Conservation (phyloP, 2,888 invertebrate genomes). For the Clanis bilineata region DNA sequence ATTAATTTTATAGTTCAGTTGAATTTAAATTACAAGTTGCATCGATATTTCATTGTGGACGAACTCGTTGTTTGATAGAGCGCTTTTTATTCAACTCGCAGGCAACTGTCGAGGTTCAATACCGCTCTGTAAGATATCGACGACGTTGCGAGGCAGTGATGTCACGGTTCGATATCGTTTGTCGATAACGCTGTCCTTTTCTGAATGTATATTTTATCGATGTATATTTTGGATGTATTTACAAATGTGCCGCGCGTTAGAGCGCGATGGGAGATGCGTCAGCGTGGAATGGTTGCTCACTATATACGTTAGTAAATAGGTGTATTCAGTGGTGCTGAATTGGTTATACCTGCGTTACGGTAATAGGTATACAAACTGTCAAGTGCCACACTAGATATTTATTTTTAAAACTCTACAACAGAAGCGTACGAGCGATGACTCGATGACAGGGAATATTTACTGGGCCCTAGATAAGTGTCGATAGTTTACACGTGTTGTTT, state of each 20-base stretch:
- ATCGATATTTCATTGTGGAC: slow-evolving; percentile 9
- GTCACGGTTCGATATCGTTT: slow-evolving; percentile 52
- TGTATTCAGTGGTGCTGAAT: slow-evolving; percentile 68
- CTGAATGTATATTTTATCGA: slow-evolving; percentile 54
- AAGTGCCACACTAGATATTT: slow-evolving; percentile 76
- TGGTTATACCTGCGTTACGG: slow-evolving; percentile 36
- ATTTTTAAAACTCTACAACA: slow-evolving; percentile 55
- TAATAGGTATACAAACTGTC: slow-evolving; percentile 49
- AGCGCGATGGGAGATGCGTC: slow-evolving; percentile 54
- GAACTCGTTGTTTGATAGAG: slow-evolving; percentile 8
- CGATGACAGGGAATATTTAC: slow-evolving; percentile 68
- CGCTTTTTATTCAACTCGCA: slow-evolving; percentile 1
- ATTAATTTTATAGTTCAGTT: background rate
- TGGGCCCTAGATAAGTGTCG: slow-evolving; percentile 66
- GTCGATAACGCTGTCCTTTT: slow-evolving; percentile 53
- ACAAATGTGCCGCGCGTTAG: slow-evolving; percentile 52
- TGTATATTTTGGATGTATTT: slow-evolving; percentile 81
- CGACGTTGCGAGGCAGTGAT: slow-evolving; percentile 22
- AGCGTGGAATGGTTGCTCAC: slow-evolving; percentile 77
- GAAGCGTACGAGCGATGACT: slow-evolving; percentile 42
- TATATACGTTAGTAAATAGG: slow-evolving; percentile 69
- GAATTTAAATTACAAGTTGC: slow-evolving; percentile 5
- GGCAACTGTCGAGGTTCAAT: background rate
- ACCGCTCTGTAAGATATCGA: slow-evolving; percentile 2
- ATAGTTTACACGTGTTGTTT: slow-evolving; percentile 75